phyloP scores from a whole-genome alignment of 1,140 invertebrate genomes.

The Caerostris extrusa region DNA sequence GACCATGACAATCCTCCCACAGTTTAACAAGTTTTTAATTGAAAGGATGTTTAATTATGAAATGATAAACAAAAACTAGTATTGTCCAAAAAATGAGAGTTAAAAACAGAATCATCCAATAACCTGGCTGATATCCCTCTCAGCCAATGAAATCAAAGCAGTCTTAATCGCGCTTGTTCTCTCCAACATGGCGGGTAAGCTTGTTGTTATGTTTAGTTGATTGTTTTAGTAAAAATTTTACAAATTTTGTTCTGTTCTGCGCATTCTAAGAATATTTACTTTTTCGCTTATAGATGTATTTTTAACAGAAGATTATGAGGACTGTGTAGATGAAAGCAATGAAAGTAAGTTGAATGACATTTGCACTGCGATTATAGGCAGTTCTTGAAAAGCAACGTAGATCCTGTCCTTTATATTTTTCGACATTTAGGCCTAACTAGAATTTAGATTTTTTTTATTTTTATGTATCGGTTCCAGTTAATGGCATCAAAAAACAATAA shows the following conservation, averaged over 20 bases:
- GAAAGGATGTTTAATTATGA: not conserved
- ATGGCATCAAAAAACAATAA: not conserved
- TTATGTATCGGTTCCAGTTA: not conserved
- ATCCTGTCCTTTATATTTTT: constrained; percentile 8
- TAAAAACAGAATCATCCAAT: constrained; percentile 55
- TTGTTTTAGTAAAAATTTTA: constrained; percentile 25
- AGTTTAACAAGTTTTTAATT: too few species aligned
- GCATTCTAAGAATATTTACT: constrained; percentile 23
- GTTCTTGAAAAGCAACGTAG: constrained; percentile 64
- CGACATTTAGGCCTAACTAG: constrained; percentile 63
- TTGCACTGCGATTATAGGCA: constrained; percentile 23
- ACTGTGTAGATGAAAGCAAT: constrained; percentile 31
- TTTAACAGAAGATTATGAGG: constrained; percentile 61
- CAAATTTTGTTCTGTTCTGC: not conserved
- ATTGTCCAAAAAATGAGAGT: not conserved
- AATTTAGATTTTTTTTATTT: not conserved
- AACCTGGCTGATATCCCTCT: not conserved
- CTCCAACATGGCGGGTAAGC: constrained; percentile 76
- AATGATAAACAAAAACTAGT: not conserved
- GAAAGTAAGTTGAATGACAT: constrained; percentile 67
- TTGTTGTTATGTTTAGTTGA: constrained; percentile 63
- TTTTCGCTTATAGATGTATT: constrained; percentile 68
- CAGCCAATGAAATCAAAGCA: constrained; percentile 73
- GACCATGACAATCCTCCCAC: too few species aligned
- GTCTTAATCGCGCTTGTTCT: constrained; percentile 69